Conservation (phyloP, 23 tunicate species). For the Styela plicata region DNA sequence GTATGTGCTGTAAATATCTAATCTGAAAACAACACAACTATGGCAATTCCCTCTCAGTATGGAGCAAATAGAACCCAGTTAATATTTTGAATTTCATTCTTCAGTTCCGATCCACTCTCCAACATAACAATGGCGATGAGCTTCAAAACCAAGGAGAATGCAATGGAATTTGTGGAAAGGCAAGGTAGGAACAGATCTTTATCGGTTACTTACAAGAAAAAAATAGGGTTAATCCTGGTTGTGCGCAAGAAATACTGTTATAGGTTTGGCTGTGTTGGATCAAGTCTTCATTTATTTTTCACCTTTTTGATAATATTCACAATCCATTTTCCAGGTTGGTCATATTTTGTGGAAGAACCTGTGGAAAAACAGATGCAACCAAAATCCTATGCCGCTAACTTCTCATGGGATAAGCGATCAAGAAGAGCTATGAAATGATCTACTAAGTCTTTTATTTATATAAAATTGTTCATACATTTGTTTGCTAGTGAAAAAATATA, state of each 20-base stretch:
- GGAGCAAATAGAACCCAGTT: too few relatives aligned
- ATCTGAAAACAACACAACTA: too few relatives aligned
- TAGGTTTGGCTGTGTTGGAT: too few relatives aligned
- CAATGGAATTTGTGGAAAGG: conserved; percentile 78
- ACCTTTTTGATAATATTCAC: too few relatives aligned
- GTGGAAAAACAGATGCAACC: conserved; percentile 77
- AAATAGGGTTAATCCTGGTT: too few relatives aligned
- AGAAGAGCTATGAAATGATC: conserved; percentile 84
- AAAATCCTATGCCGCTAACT: conserved; percentile 81
- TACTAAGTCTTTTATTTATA: neutral
- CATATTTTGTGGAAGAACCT: conserved; percentile 72
- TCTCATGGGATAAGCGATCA: conserved; percentile 90
- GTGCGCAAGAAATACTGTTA: too few relatives aligned
- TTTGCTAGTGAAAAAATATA: neutral
- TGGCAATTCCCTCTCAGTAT: too few relatives aligned
- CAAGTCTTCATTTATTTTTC: too few relatives aligned
- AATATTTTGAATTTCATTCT: neutral
- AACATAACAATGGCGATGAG: conserved; percentile 81
- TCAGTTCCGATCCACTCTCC: conserved; percentile 90
- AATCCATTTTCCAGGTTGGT: conserved; percentile 79
- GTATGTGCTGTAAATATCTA: too few relatives aligned
- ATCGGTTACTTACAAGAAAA: neutral
- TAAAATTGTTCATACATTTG: neutral
- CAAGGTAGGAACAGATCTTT: conserved; percentile 56
- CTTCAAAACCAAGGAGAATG: conserved; percentile 92